A percentile compares a stretch with the other conserved stretches of the same genome.
These are phyloP conservation scores for Prinia subflava DNA, from an alignment of 2,113 vertebrate species.

Conservation along the genomic window DNA sequence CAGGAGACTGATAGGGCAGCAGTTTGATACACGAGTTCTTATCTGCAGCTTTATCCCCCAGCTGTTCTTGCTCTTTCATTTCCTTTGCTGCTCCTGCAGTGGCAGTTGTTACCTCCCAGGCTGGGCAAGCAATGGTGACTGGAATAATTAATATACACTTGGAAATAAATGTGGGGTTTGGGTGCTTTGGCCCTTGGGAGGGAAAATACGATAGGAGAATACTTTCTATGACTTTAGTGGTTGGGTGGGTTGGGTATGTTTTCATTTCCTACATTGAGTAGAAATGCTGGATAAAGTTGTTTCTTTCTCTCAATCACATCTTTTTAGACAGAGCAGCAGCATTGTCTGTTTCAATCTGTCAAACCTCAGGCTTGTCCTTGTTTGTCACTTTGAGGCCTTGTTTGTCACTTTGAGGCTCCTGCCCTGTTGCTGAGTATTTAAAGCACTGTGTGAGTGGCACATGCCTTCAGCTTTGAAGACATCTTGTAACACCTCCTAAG, in stretches of 20 bases:
- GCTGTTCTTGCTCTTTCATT: slow-evolving; percentile 18
- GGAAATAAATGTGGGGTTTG: background rate
- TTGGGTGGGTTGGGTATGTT: background rate
- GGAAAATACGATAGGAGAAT: background rate
- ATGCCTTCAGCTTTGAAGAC: slow-evolving; percentile 18
- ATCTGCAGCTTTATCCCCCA: slow-evolving; percentile 14
- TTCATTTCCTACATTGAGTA: background rate
- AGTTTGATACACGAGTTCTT: background rate
- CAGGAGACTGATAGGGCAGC: background rate
- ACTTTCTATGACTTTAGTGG: background rate
- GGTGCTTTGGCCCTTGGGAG: background rate
- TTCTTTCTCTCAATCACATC: background rate
- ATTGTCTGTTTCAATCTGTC: background rate
- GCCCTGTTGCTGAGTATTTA: background rate
- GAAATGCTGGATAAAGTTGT: background rate
- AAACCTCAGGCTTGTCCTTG: background rate
- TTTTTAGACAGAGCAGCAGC: background rate
- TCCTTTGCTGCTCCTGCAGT: slow-evolving; percentile 14
- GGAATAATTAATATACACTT: background rate
- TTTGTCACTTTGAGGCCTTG: background rate
- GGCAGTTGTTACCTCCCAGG: background rate
- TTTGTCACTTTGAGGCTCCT: background rate
- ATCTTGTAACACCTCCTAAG: slow-evolving; percentile 6
- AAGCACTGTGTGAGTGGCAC: background rate
- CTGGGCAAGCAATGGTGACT: background rate